A percentile compares a stretch with the other conserved stretches of the same genome.
phyloP scores from a whole-genome alignment of 2,888 invertebrate genomes.

The Drosophila kanekoi region DNA sequence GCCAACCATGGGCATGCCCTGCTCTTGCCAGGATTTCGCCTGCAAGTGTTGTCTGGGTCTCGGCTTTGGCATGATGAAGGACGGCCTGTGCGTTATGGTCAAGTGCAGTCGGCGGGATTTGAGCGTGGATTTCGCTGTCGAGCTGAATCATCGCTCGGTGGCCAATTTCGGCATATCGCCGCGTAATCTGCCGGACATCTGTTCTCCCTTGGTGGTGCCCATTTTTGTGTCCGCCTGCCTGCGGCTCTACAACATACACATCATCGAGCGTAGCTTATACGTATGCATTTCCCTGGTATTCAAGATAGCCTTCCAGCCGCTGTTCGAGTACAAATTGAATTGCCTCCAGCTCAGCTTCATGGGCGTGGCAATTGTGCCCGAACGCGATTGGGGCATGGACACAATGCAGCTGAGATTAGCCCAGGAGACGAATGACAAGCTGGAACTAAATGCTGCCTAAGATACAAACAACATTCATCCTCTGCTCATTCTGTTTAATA shows the following conservation, averaged over 20 bases:
- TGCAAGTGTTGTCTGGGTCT: constrained; percentile 71
- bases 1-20: constrained; percentile 63
- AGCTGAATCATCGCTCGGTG: constrained; percentile 49
- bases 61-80: constrained; percentile 41
- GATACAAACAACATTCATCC: constrained; percentile 19
- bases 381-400: background rate
- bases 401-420: background rate
- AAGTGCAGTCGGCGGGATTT: constrained; percentile 32
- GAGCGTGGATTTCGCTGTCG: constrained; percentile 47
- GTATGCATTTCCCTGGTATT: constrained; percentile 62
- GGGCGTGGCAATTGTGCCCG: constrained; percentile 45
- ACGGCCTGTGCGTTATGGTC: constrained; percentile 52
- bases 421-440: constrained; percentile 16
- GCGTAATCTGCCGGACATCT: constrained; percentile 61
- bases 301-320: constrained; percentile 49
- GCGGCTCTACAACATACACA: constrained; percentile 59
- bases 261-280: constrained; percentile 49
- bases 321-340: constrained; percentile 64
- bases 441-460: constrained; percentile 5
- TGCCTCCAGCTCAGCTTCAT: constrained; percentile 59
- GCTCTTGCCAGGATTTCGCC: constrained; percentile 53
- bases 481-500: constrained; percentile 39
- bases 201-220: constrained; percentile 62
- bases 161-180: constrained; percentile 52
- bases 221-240: constrained; percentile 65